Base-by-base conservation (phyloP, 2,888 invertebrate species). In the Creontiades dilutus region DNA sequence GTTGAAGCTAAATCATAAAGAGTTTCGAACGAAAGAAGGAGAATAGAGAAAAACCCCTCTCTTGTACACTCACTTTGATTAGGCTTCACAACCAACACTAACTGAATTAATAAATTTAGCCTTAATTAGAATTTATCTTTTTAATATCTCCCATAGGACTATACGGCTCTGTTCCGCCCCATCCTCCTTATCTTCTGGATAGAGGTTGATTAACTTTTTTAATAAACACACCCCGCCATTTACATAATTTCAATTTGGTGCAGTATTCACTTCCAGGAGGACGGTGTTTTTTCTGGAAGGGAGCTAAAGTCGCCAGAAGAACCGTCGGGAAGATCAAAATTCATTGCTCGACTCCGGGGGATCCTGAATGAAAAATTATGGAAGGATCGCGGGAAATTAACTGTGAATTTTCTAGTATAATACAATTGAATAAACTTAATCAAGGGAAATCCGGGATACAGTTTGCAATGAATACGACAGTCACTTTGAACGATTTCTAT, bases 201-300 rank as follows among this genome's bases (percentile, higher is more conserved):
- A 61, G 86, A 75, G 88, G 88, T 88, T 88, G 88, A 88, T 88
- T 88, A 88, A 88, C 88, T 88, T 88, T 88, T 88, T 88, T 88
- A 88, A 88, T 88, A 88, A 78, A 88, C 88, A 47, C 88, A 23
- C 80, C 87, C 78, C 68, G 68, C 48, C 88, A 78, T 88, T 88
- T 88, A 80, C 88, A 88, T 88, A 88, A 88, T 88, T 88, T 80
- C 80, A 88, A 88, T 88, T 88, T 78, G 78, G 76, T 55, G 87
- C 87, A 87, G 87, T 78, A 61, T 87, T 48, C 87, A 52, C 52
- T 52, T 16, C 16, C 16, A 23, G 82, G 19, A 68, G 68, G 68
- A 23, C 68, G 23, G 68, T 68, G 23, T 68, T 68, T 68, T 68
- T 23, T 68, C 61, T 19, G 61, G 68, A 5, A 23, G 23, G n/a